Evolutionary conservation across 2,888 invertebrate genomes (phyloP).

Genomic region (Drosophila mimica): DNA sequence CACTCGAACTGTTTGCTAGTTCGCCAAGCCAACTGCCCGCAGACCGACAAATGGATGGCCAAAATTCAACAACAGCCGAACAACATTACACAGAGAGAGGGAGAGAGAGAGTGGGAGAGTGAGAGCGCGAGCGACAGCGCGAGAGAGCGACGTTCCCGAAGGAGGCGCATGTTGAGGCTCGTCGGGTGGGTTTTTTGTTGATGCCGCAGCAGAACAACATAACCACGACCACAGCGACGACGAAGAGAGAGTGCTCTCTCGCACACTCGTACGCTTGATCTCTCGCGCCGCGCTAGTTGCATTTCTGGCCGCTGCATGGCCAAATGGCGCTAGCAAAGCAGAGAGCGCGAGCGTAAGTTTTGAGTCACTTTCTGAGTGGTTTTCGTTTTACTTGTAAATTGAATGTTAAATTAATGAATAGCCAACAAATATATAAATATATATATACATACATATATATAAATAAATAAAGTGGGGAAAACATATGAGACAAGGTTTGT

Average conservation of each 20-base stretch:
- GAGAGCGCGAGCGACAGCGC: slow-evolving; percentile 16
- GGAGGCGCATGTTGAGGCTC: slow-evolving; percentile 56
- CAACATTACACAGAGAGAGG: slow-evolving; percentile 8
- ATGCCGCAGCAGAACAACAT: slow-evolving; percentile 3
- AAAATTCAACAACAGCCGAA: slow-evolving; percentile 25
- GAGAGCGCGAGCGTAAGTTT: slow-evolving; percentile 17
- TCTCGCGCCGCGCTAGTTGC: slow-evolving; percentile 32
- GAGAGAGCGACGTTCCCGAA: slow-evolving; percentile 39
- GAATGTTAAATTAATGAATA: slow-evolving; percentile 14
- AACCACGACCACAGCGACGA: slow-evolving; percentile 23
- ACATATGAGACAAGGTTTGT: background rate
- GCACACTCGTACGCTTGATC: slow-evolving; percentile 2
- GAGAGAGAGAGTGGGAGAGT: slow-evolving; percentile 6
- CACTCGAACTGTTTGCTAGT: slow-evolving; percentile 83
- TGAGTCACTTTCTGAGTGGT: slow-evolving; percentile 46
- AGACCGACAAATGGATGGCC: slow-evolving; percentile 26
- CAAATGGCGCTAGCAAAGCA: slow-evolving; percentile 58
- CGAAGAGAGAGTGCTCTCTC: slow-evolving; percentile 15
- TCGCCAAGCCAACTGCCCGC: slow-evolving; percentile 25
- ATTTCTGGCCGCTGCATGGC: slow-evolving; percentile 44
- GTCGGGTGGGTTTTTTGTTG: slow-evolving; percentile 42
- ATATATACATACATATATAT: background rate
- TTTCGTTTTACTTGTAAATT: slow-evolving; percentile 30
- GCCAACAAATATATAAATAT: background rate
- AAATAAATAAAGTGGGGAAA: background rate